These are phyloP conservation scores for Pachliopta kotzebuea DNA, from an alignment of 2,888 invertebrate species.

Conservation along the genomic window DNA sequence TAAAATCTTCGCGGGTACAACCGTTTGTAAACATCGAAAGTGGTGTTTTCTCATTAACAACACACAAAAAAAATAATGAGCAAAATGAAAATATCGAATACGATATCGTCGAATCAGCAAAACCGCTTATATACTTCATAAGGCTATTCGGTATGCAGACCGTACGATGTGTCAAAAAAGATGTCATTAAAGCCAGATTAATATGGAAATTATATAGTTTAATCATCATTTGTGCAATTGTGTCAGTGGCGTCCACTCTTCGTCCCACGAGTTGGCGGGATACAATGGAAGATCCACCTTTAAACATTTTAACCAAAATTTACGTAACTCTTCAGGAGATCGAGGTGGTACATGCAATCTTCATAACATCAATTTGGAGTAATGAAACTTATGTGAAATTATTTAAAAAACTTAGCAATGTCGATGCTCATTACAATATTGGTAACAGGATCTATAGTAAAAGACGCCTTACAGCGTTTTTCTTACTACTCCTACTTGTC, in stretches of 20 bases:
- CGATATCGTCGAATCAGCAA: conserved; percentile 44
- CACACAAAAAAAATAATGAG: conserved; percentile 30
- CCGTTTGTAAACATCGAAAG: conserved; percentile 16
- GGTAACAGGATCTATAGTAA: conserved; percentile 39
- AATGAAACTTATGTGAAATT: conserved; percentile 42
- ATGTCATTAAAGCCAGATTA: conserved; percentile 35
- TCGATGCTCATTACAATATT: conserved; percentile 44
- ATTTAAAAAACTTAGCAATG: conserved; percentile 44
- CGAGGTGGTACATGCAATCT: conserved; percentile 45
- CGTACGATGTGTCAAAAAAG: conserved; percentile 39
- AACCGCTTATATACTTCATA: conserved; percentile 46
- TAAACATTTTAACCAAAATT: conserved; percentile 49
- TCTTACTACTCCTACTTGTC: conserved; percentile 39
- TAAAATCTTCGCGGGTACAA: conserved; percentile 15
- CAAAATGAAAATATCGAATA: conserved; percentile 31
- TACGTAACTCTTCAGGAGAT: conserved; percentile 39
- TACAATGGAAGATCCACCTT: conserved; percentile 47
- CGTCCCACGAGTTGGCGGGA: conserved; percentile 45
- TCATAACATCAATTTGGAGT: conserved; percentile 43
- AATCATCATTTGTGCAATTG: conserved; percentile 36
- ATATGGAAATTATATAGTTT: conserved; percentile 43
- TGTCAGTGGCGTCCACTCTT: conserved; percentile 34
- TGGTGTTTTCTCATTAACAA: conserved; percentile 34
- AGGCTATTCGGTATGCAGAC: conserved; percentile 48
- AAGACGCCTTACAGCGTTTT: conserved; percentile 38